These are phyloP conservation scores for Volucella inanis DNA, from an alignment of 2,888 invertebrate species.

Conservation along the genomic window DNA sequence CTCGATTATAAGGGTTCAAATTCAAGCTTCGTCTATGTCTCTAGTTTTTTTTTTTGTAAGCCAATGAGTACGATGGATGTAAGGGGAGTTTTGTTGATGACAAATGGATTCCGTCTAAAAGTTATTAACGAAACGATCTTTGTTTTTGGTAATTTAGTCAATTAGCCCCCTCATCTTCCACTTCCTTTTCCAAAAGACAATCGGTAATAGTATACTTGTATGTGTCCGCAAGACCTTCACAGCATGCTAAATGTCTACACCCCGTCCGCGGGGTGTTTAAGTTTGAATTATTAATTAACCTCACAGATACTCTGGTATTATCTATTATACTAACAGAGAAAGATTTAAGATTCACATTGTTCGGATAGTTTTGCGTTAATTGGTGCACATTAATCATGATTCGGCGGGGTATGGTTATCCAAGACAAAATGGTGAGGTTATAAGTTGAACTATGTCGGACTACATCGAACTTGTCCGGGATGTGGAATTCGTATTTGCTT, in stretches of 20 bases:
- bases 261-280: background rate
- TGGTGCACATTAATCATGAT: conserved; percentile 65
- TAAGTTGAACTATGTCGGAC: too few species aligned
- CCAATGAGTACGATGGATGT: background rate
- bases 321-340: background rate
- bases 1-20: conserved; percentile 50
- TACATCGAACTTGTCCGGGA: conserved; percentile 43
- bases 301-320: conserved; percentile 1
- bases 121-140: conserved; percentile 23
- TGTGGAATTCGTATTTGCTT: conserved; percentile 44
- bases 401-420: background rate
- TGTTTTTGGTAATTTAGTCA: conserved; percentile 52
- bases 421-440: too few species aligned
- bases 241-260: conserved; percentile 53
- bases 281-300: conserved; percentile 50
- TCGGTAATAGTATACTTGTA: conserved; percentile 25
- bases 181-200: conserved; percentile 22
- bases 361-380: conserved; percentile 57
- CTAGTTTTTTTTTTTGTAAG: background rate
- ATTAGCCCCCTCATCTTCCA: conserved; percentile 10
- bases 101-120: background rate
- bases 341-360: conserved; percentile 17
- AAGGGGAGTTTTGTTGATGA: background rate
- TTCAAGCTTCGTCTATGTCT: conserved; percentile 3
- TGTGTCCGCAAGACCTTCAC: conserved; percentile 9